Percentiles rank a stretch among this genome's conserved stretches.
Evolutionary conservation across 2,797 vertebrate species (phyloP).

Genomic region (Phalanger gymnotis): DNA sequence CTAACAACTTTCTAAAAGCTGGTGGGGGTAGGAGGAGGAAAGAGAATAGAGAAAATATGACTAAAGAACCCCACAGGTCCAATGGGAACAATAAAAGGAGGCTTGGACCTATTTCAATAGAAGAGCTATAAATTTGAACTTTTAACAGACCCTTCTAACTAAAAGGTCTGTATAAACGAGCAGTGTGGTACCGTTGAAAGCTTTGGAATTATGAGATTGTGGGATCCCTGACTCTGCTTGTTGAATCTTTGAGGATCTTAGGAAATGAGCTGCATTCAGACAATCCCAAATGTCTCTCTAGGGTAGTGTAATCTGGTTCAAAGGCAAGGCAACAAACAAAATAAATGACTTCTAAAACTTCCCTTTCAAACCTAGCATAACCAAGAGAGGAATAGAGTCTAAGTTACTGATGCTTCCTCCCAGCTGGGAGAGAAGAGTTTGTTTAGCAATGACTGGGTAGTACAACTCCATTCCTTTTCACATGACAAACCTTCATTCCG

Average conservation of each 20-base stretch:
- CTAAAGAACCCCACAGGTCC: background rate
- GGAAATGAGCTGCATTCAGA: background rate
- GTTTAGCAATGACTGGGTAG: background rate
- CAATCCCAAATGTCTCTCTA: background rate
- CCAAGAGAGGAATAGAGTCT: background rate
- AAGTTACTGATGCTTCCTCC: background rate
- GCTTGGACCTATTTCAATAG: background rate
- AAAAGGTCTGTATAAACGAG: background rate
- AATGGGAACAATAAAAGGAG: background rate
- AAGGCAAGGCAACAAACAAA: background rate
- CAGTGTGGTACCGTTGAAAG: background rate
- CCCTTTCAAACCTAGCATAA: background rate
- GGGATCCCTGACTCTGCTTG: background rate
- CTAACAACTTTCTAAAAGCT: background rate
- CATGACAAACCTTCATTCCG: background rate
- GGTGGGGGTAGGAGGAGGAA: background rate
- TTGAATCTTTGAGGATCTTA: background rate
- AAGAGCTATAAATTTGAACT: background rate
- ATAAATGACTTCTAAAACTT: background rate
- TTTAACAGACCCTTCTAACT: background rate
- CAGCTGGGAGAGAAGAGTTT: background rate
- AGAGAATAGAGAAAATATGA: background rate
- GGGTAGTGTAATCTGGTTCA: background rate
- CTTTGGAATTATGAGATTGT: background rate
- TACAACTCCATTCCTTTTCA: background rate